Evolutionary conservation across 64 coral and sea anemone genomes (phyloP).

Genomic region (Pachyseris speciosa): DNA sequence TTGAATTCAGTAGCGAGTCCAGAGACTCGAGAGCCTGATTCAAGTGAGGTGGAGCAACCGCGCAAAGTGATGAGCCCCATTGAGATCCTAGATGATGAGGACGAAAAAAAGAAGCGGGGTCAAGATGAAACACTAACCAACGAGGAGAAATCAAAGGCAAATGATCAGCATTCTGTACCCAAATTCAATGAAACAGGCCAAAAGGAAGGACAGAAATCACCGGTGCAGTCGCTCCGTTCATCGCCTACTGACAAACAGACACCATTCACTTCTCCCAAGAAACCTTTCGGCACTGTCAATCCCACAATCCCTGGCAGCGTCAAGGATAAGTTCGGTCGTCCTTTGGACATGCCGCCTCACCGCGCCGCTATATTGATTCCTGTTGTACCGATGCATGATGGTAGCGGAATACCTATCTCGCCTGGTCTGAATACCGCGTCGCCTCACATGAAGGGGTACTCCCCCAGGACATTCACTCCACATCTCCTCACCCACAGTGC

Average conservation of each 20-base stretch:
- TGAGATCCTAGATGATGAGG: slow-evolving; percentile 94
- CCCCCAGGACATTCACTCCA: slow-evolving; percentile 92
- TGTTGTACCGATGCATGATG: slow-evolving; percentile 91
- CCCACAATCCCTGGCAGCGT: slow-evolving; percentile 70
- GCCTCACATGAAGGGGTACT: slow-evolving; percentile 82
- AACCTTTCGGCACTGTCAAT: slow-evolving; percentile 78
- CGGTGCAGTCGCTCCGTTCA: slow-evolving; percentile 15
- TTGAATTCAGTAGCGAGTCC: not conserved
- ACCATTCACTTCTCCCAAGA: slow-evolving; percentile 51
- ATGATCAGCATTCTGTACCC: not conserved
- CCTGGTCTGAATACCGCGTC: slow-evolving; percentile 75
- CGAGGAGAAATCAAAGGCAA: not conserved
- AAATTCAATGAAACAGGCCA: slow-evolving; percentile 20
- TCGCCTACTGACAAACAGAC: slow-evolving; percentile 71
- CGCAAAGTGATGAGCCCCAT: slow-evolving; percentile 74
- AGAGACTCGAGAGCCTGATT: slow-evolving; percentile 1
- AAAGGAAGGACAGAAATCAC: slow-evolving; percentile 44
- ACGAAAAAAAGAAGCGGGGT: slow-evolving; percentile 70
- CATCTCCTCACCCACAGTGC: slow-evolving; percentile 95
- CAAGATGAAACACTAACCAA: not conserved
- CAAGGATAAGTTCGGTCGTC: slow-evolving; percentile 68
- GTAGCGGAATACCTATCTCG: slow-evolving; percentile 71
- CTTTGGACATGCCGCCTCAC: slow-evolving; percentile 84
- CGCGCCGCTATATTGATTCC: slow-evolving; percentile 93
- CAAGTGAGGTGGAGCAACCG: slow-evolving; percentile 12